Evolutionary conservation across 2,888 invertebrate genomes (phyloP), one percentile per base, ranked within the genome.

Genomic region (Melipona bicolor): DNA sequence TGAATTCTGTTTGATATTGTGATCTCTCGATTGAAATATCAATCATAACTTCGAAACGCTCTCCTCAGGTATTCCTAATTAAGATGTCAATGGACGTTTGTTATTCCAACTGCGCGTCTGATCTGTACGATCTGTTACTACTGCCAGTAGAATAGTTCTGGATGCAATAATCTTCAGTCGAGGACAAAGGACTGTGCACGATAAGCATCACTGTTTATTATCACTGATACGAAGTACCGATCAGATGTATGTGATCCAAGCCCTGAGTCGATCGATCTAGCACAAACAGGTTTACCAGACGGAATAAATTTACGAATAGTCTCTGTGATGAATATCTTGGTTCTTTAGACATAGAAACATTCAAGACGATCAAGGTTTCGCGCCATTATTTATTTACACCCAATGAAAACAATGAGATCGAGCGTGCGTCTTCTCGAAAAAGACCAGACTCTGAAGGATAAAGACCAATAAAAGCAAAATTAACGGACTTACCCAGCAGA

Each of bases 401-500:
- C 36, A 36, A 36, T 9, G 6, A 9, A 36, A 36, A 36, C 36
- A 36, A 36, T 6, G 36, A 36, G 36, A 36, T 36, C 36, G 36
- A 36, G 36, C 9, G 36, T 36, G 36, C 6, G 36, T 36, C 9
- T 36, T 9, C 9, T 36, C 36, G 4, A 15, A 50, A 77, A 77
- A 69, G 70, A 43, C 4, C 36, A 43, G 43, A 32, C n/a, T 36
- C 13, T n/a, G n/a, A 65, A 21, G 32, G 0, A 4, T 4, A 6
- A 6, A 52, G 1, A 27, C 15, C 27, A 27, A 32, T 32, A 15
- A 65, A 19, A 65, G 15, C 64, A 13, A 52, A 77, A 85, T 77
- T 76, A 27, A 64, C 52, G 71, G 84, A 77, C 90, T 95, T 95
- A 96, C 97, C 97, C 95, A 98, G 96, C 92, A 98, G 96, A 90